Evolutionary conservation across 1,140 invertebrate genomes (phyloP), one percentile per base, ranked within the genome.

Genomic region (Portunus trituberculatus): DNA sequence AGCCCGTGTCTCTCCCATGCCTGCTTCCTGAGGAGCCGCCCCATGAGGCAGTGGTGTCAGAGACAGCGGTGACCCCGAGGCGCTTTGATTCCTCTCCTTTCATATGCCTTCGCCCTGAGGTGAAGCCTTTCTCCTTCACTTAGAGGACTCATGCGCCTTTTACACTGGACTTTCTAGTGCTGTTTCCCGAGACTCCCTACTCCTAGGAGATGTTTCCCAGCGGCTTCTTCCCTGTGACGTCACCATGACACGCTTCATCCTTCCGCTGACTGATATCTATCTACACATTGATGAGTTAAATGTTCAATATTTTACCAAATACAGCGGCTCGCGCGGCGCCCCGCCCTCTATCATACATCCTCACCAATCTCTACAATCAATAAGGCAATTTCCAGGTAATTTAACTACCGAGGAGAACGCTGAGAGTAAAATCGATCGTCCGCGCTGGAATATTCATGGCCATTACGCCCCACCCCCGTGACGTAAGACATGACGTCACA

Each of bases 371-470:
- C 67, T 3, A 76, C 67, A 76, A 76, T 76, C 67, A 76, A 76
- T 76, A 76, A n/a, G 67, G 67, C 67, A 76, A 76, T 76, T 76
- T 76, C 67, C 67, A 76, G 6, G 67, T 76, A 76, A 76, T 76
- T 76, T n/a, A 76, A 76, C 67, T 76, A 76, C 67, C 20, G 67
- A 76, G 20, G 67, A 25, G 67, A 76, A 76, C 67, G 25, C 67
- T 25, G 67, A 76, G 67, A 76, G 67, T n/a, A 76, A n/a, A 76
- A 76, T 76, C 67, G 67, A 76, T 76, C 67, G 67, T 25, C 20
- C 67, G n/a, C 67, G 6, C 67, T 20, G 67, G 67, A 76, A 76
- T 76, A 76, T 76, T 76, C 67, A 76, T 76, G 20, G 20, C 67
- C 25, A 76, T 76, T 76, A 76, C 67, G 20, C 67, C 67, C 67